Evolutionary conservation across 92 coral and sea anemone genomes (phyloP).

Genomic region (Epizoanthus illoricatus): DNA sequence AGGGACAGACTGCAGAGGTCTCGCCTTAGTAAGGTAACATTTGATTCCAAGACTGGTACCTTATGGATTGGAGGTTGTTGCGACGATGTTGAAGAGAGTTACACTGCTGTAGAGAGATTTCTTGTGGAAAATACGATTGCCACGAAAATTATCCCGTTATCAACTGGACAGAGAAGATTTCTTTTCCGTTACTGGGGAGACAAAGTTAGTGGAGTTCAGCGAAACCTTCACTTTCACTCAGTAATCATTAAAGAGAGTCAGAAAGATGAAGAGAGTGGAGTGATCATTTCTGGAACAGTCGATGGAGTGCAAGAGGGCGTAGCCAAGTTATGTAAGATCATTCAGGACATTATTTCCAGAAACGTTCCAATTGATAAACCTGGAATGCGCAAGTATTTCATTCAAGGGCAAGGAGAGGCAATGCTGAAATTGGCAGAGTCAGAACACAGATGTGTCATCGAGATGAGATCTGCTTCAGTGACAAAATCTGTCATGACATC

Average conservation of each 20-base stretch:
- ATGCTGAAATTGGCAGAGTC: constrained; percentile 38
- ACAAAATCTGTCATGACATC: not conserved
- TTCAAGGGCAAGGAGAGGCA: constrained; percentile 29
- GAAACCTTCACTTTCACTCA: constrained; percentile 31
- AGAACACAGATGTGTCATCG: constrained; percentile 47
- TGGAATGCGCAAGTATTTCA: constrained; percentile 64
- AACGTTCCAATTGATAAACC: constrained; percentile 57
- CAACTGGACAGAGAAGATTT: constrained; percentile 50
- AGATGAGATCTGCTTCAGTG: constrained; percentile 18
- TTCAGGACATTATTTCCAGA: constrained; percentile 15
- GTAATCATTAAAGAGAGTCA: constrained; percentile 41
- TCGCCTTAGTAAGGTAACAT: not conserved
- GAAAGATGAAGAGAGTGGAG: constrained; percentile 35
- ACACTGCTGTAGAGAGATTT: constrained; percentile 43
- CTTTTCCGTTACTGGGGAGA: constrained; percentile 40
- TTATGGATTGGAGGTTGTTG: constrained; percentile 64
- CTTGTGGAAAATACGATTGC: constrained; percentile 69
- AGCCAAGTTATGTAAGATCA: constrained; percentile 26
- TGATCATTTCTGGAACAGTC: constrained; percentile 62
- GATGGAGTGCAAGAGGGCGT: constrained; percentile 55
- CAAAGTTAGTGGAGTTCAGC: constrained; percentile 41
- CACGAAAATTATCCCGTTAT: constrained; percentile 23
- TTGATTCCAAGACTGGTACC: constrained; percentile 38
- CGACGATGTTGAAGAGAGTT: constrained; percentile 45
- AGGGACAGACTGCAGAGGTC: constrained; percentile 12